phyloP scores from a whole-genome alignment of 1,140 invertebrate species.

The Calosoma granatense region DNA sequence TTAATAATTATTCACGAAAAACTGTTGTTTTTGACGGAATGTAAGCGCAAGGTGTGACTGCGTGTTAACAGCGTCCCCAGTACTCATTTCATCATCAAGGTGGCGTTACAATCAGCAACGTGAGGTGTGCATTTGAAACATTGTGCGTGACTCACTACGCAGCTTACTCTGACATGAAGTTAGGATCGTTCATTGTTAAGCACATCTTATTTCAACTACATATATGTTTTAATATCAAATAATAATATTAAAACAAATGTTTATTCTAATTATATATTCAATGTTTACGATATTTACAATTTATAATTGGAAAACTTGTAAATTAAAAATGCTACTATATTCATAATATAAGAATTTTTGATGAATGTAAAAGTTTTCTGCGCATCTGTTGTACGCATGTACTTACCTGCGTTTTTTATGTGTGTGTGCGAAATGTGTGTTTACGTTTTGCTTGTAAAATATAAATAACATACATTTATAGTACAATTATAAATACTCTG shows the following conservation, averaged over 20 bases:
- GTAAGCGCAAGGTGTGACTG: constrained; percentile 3
- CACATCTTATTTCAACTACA: too few species aligned
- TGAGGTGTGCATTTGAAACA: neutral
- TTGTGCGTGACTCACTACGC: neutral
- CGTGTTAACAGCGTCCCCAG: constrained; percentile 8
- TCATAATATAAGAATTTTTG: neutral
- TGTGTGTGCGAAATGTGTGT: too few species aligned
- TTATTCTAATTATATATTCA: too few species aligned
- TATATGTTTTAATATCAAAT: neutral
- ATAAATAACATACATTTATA: too few species aligned
- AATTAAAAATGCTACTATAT: neutral
- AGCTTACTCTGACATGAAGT: neutral
- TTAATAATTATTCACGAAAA: constrained; percentile 1
- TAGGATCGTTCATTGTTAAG: neutral
- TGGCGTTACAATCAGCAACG: neutral
- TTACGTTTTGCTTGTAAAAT: too few species aligned
- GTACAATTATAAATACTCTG: too few species aligned
- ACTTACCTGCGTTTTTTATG: neutral
- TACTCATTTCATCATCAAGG: constrained; percentile 2
- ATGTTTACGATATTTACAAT: neutral
- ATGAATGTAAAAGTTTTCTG: neutral
- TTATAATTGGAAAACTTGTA: neutral
- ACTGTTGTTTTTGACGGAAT: constrained; percentile 9
- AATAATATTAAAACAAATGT: neutral
- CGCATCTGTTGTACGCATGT: neutral